Percentiles rank a stretch among this genome's conserved stretches.
These are phyloP conservation scores for Holacanthus passer DNA, from an alignment of 2,113 vertebrate species.

Conservation along the genomic window DNA sequence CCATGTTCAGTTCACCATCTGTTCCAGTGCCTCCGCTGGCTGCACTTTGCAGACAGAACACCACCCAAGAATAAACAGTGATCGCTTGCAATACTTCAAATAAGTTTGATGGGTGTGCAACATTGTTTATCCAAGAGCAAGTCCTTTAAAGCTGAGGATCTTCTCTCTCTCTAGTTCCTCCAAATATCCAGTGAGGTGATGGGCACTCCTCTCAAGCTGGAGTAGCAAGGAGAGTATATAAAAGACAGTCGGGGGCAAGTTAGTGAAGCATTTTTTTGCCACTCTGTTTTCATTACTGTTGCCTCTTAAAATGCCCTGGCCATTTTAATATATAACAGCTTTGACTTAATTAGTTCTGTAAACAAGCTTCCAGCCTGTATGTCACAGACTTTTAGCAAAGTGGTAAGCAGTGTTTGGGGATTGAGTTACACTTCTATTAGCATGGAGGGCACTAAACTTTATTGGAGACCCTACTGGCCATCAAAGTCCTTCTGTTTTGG, in stretches of 20 bases:
- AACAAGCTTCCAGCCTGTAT: conserved; percentile 76
- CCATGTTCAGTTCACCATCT: conserved; percentile 56
- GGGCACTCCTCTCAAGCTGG: conserved; percentile 29
- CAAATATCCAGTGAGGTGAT: conserved; percentile 25
- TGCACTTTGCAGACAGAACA: conserved; percentile 10
- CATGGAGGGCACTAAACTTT: conserved; percentile 82
- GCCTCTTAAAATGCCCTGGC: conserved; percentile 70
- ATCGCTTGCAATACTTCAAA: conserved; percentile 7
- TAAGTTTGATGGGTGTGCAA: conserved; percentile 38
- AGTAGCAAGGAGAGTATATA: conserved; percentile 27
- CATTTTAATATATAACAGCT: conserved; percentile 81
- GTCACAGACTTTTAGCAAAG: conserved; percentile 73
- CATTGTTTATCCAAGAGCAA: conserved; percentile 50
- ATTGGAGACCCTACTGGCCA: conserved; percentile 82
- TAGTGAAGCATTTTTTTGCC: conserved; percentile 56
- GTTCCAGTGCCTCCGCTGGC: conserved; percentile 45
- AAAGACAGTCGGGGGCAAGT: conserved; percentile 49
- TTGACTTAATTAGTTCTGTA: conserved; percentile 82
- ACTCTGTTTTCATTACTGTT: conserved; percentile 77
- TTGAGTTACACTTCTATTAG: conserved; percentile 81
- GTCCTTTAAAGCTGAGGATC: conserved; percentile 46
- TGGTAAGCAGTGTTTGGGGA: conserved; percentile 73
- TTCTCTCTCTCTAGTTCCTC: conserved; percentile 46
- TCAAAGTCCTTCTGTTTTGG: conserved; percentile 83
- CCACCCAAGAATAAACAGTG: conserved; percentile 24